These are phyloP conservation scores for Clarias pachynema DNA, from an alignment of 2,797 vertebrate species.

Conservation along the genomic window DNA sequence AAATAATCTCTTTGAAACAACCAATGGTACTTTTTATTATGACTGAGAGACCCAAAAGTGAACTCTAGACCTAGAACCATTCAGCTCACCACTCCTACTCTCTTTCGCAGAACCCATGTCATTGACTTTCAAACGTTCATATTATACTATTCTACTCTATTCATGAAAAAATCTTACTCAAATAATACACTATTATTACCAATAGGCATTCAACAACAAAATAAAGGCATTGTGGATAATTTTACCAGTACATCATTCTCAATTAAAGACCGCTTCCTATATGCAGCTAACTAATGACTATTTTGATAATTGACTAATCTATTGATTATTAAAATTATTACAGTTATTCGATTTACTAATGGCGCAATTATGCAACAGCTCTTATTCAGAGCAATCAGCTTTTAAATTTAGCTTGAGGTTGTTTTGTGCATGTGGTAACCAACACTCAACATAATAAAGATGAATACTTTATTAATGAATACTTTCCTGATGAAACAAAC, in stretches of 20 bases:
- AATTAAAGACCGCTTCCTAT: not conserved
- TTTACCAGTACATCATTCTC: not conserved
- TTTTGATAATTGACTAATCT: no score
- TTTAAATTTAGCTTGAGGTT: no score
- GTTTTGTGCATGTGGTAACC: no score
- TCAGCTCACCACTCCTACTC: not conserved
- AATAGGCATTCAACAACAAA: not conserved
- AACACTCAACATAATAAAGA: no score
- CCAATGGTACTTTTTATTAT: not conserved
- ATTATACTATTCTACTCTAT: not conserved
- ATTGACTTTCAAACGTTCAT: not conserved
- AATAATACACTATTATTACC: not conserved
- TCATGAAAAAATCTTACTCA: not conserved
- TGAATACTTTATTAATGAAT: no score
- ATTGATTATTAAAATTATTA: no score
- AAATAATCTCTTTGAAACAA: not conserved
- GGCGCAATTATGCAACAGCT: no score
- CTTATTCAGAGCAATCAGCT: no score
- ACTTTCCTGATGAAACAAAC: no score
- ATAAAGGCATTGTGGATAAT: no score
- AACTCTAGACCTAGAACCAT: not conserved
- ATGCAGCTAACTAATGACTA: no score
- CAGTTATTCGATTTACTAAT: no score
- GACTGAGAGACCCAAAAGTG: not conserved
- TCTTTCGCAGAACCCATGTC: not conserved